phyloP scores from a whole-genome alignment of 2,888 invertebrate species.

The Drosophila sordidapex region DNA sequence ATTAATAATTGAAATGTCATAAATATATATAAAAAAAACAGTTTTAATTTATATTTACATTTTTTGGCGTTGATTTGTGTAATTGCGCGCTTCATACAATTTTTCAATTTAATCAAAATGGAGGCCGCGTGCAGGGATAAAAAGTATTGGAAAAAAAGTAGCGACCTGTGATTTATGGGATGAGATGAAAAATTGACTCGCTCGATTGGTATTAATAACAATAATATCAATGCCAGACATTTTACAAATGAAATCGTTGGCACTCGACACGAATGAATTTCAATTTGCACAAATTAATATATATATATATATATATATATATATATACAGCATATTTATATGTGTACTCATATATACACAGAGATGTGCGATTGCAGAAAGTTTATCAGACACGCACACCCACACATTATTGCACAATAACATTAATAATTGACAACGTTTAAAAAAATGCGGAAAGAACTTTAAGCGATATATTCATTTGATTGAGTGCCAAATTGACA shows the following conservation, averaged over 20 bases:
- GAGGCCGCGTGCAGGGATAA: constrained; percentile 5
- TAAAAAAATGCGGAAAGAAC: constrained; percentile 18
- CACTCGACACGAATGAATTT: constrained; percentile 65
- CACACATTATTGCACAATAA: constrained; percentile 10
- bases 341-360: background rate
- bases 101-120: constrained; percentile 69
- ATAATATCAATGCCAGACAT: constrained; percentile 64
- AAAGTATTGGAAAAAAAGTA: background rate
- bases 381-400: constrained; percentile 20
- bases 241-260: constrained; percentile 64
- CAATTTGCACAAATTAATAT: constrained; percentile 65
- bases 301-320: constrained; percentile 38
- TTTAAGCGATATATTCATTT: constrained; percentile 49
- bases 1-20: constrained; percentile 27
- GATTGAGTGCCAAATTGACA: constrained; percentile 75
- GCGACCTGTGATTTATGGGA: constrained; percentile 39
- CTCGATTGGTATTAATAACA: constrained; percentile 62
- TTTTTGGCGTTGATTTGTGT: constrained; percentile 70
- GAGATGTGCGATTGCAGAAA: constrained; percentile 18
- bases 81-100: constrained; percentile 65
- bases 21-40: constrained; percentile 28
- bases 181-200: constrained; percentile 46
- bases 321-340: constrained; percentile 9
- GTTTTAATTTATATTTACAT: constrained; percentile 49
- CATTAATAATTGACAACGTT: constrained; percentile 38